Percentiles rank a stretch among this genome's conserved stretches.
phyloP scores from a whole-genome alignment of 2,888 invertebrate species.

The Ditula angustiorana region DNA sequence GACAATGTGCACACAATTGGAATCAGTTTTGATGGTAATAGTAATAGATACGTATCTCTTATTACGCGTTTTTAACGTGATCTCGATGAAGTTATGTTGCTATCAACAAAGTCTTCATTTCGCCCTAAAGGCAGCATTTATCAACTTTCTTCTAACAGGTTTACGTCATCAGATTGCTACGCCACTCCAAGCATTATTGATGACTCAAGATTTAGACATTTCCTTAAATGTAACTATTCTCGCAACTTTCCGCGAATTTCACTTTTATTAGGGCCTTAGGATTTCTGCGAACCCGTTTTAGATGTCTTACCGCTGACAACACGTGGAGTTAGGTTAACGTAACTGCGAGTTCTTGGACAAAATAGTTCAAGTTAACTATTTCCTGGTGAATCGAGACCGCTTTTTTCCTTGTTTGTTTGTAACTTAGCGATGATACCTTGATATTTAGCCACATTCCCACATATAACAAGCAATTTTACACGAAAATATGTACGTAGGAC shows the following conservation, averaged over 20 bases:
- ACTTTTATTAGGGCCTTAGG: conserved; percentile 26
- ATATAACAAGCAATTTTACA: background rate
- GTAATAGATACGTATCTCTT: too few species aligned
- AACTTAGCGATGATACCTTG: background rate
- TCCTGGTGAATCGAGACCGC: conserved; percentile 10
- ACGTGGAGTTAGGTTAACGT: conserved; percentile 2
- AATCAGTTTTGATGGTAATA: too few species aligned
- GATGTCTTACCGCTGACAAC: conserved; percentile 19
- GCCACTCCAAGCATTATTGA: conserved; percentile 25
- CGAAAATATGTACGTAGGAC: background rate
- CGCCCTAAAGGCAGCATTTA: conserved; percentile 7
- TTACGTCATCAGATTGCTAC: conserved; percentile 32
- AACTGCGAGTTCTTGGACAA: conserved; percentile 14
- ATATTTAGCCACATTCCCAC: background rate
- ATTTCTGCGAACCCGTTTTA: conserved; percentile 31
- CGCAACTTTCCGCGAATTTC: conserved; percentile 34
- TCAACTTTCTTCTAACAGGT: conserved; percentile 15
- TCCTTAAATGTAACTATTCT: conserved; percentile 30
- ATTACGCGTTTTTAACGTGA: background rate
- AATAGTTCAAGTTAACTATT: conserved; percentile 22
- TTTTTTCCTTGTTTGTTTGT: conserved; percentile 7
- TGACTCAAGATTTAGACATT: conserved; percentile 27
- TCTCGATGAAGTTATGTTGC: background rate
- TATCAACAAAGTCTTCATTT: background rate
- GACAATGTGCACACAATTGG: too few species aligned